A percentile compares a stretch with the other conserved stretches of the same genome.
Conservation (phyloP, 2,888 invertebrate genomes). For the Muscina levida region DNA sequence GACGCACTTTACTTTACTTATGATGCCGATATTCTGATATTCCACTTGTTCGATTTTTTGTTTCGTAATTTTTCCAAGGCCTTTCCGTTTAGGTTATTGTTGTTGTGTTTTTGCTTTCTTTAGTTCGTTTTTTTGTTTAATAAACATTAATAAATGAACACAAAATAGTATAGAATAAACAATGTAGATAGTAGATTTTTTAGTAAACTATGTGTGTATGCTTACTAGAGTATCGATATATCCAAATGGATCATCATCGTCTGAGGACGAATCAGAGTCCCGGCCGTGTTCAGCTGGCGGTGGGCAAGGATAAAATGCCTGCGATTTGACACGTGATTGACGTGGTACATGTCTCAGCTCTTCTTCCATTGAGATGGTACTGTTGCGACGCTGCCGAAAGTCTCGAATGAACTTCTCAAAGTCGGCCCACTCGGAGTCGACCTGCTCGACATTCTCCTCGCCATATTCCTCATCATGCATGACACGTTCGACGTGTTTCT, state of each 20-base stretch:
- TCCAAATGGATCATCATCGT: conserved; percentile 79
- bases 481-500: conserved; percentile 72
- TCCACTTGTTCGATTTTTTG: no score
- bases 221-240: conserved; percentile 79
- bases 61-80: no score
- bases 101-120: background rate
- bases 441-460: conserved; percentile 79
- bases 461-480: conserved; percentile 79
- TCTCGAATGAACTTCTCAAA: conserved; percentile 78
- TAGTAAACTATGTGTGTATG: conserved; percentile 53
- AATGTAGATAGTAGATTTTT: conserved; percentile 16
- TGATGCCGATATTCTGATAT: background rate
- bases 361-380: conserved; percentile 77
- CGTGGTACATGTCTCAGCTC: conserved; percentile 75
- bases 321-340: conserved; percentile 76
- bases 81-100: no score
- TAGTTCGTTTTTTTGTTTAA: conserved; percentile 22
- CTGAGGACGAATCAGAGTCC: conserved; percentile 76
- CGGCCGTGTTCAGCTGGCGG: conserved; percentile 77
- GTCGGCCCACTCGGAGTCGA: conserved; percentile 80
- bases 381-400: conserved; percentile 77
- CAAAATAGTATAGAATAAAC: conserved; percentile 15
- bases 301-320: conserved; percentile 79
- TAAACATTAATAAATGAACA: conserved; percentile 22
- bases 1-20: background rate